Evolutionary conservation across 1,140 invertebrate genomes (phyloP), one percentile per base, ranked within the genome.

Genomic region (Zaprionus tsacasi): DNA sequence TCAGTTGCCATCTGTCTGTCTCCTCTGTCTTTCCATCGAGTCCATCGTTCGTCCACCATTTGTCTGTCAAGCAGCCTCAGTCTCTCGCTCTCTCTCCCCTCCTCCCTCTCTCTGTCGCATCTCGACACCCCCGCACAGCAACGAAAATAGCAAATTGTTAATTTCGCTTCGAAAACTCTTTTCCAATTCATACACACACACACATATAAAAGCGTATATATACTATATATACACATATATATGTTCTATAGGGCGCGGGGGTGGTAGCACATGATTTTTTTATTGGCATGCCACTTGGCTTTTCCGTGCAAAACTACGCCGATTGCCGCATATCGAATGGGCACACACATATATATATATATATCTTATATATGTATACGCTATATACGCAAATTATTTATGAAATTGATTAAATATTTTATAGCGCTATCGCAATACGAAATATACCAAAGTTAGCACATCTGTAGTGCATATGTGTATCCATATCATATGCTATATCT

Each of bases 111-210:
- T 71, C 69, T 71, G 70, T 71, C 69, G 74, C 69, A 71, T 71
- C 74, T 65, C 27, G 63, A 64, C 77, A 80, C 83, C 85, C 85
- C 78, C 83, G 70, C 83, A 80, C 67, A 63, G 56, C 77, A 88
- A 88, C 83, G 40, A 70, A 88, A 89, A 88, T 88, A 88, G 85
- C 80, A 88, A 88, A 88, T 88, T 88, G 83, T 88, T 88, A 88
- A 87, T 87, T 87, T 87, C 68, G 80, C 83, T 89, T 80, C 83
- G 70, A 71, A 87, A 83, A 87, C 83, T 87, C 83, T 87, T 87
- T 87, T 87, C 77, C 83, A 87, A 88, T 83, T 67, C 82, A 86
- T 78, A 78, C 43, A 72, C 38, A 74, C 43, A 78, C 43, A 72
- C 38, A 74, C 43, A 58, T 55, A 69, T 25, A 78, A 33, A 68